These are phyloP conservation scores for Galagoides demidoff DNA, from an alignment of 2,797 vertebrate genomes.

Conservation along the genomic window DNA sequence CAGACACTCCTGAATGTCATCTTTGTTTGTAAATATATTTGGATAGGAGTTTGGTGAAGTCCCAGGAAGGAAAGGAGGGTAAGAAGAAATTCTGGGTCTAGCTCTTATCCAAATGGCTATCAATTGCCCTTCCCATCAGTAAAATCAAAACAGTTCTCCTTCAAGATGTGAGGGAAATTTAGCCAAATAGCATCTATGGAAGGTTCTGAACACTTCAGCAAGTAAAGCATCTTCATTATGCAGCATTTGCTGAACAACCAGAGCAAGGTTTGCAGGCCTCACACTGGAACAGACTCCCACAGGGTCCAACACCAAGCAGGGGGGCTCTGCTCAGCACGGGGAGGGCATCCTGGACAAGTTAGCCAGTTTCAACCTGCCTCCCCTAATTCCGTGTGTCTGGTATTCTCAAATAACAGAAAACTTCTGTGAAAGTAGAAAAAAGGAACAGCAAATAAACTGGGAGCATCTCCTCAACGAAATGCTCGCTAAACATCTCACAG, in stretches of 20 bases:
- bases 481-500: neutral
- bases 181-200: neutral
- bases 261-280: neutral
- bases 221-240: neutral
- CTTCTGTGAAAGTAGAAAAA: neutral
- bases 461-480: neutral
- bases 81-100: neutral
- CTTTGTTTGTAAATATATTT: neutral
- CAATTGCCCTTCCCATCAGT: neutral
- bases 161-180: neutral
- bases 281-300: neutral
- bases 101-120: neutral
- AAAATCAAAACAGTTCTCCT: constrained; percentile 2
- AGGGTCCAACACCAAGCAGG: neutral
- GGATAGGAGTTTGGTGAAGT: neutral
- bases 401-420: neutral
- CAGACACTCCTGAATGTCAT: neutral
- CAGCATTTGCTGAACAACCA: neutral
- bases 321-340: neutral
- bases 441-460: neutral
- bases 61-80: neutral
- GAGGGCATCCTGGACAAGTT: rapidly evolving
- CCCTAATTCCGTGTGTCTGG: neutral
- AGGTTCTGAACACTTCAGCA: neutral
- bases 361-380: neutral